These are phyloP conservation scores for Ceratothoa steindachneri DNA, from an alignment of 2,888 invertebrate species.

Conservation along the genomic window DNA sequence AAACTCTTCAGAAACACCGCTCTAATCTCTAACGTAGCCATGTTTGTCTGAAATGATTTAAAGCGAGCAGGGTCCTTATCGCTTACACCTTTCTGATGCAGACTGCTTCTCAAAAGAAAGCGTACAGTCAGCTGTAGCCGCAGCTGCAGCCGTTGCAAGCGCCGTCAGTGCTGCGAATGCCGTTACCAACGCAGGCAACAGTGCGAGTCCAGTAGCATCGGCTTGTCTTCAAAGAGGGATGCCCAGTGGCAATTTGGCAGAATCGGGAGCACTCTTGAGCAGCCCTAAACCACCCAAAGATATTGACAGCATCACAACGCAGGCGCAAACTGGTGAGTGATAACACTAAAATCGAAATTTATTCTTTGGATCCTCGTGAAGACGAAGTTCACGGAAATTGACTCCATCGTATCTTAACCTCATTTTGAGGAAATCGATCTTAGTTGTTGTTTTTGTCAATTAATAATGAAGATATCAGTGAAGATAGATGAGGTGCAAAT, in stretches of 20 bases:
- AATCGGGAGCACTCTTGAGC: background rate
- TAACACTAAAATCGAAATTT: no score
- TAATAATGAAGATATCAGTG: no score
- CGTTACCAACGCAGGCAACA: background rate
- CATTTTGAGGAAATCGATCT: no score
- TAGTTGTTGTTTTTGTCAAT: no score
- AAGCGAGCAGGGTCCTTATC: no score
- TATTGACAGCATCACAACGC: background rate
- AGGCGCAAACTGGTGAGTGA: background rate
- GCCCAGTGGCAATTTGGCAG: background rate
- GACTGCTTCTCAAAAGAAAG: slow-evolving; percentile 5
- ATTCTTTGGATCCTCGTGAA: no score
- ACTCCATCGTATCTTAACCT: no score
- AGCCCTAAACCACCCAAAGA: background rate
- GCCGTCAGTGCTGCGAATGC: background rate
- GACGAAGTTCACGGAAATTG: no score
- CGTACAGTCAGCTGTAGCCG: slow-evolving; percentile 3
- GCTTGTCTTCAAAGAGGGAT: background rate
- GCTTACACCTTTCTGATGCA: background rate
- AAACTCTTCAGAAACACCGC: no score
- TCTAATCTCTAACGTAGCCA: no score
- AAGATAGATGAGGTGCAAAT: no score
- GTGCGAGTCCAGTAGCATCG: background rate
- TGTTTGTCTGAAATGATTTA: no score
- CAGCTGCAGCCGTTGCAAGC: background rate